phyloP scores from a whole-genome alignment of 2,888 invertebrate species.

The Conomelus anceps region DNA sequence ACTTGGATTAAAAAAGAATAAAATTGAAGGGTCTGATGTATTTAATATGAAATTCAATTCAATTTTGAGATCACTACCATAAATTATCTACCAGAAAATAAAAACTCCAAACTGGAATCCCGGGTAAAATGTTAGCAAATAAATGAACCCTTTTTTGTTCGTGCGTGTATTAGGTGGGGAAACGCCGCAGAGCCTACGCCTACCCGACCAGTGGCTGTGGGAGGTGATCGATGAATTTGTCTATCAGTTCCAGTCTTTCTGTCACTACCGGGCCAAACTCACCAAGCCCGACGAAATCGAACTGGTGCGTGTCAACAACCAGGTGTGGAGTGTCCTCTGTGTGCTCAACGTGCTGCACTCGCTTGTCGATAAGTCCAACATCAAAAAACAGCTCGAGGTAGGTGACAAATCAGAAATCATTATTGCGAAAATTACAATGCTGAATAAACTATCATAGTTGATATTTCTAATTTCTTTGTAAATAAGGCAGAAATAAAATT shows the following conservation, averaged over 20 bases:
- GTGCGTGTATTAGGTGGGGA: slow-evolving; percentile 50
- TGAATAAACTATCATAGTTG: too few species aligned
- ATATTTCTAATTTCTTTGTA: too few species aligned
- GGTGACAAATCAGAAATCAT: too few species aligned
- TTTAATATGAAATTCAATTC: too few species aligned
- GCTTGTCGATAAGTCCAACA: slow-evolving; percentile 94
- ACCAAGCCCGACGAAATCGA: slow-evolving; percentile 39
- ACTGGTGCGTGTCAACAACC: slow-evolving; percentile 52
- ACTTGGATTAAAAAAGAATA: too few species aligned
- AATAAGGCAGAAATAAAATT: too few species aligned
- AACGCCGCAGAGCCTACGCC: slow-evolving; percentile 77
- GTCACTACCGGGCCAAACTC: slow-evolving; percentile 66
- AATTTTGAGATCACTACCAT: too few species aligned
- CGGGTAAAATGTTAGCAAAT: too few species aligned
- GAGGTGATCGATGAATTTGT: slow-evolving; percentile 99
- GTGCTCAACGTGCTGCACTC: slow-evolving; percentile 97
- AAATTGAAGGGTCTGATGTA: too few species aligned
- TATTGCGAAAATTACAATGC: too few species aligned
- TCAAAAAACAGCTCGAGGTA: slow-evolving; percentile 93
- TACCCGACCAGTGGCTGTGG: slow-evolving; percentile 99
- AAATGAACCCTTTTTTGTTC: not conserved
- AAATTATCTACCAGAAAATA: too few species aligned
- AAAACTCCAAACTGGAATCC: too few species aligned
- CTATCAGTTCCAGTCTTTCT: slow-evolving; percentile 91
- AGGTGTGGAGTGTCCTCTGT: slow-evolving; percentile 96